phyloP scores from a whole-genome alignment of 2,888 invertebrate species.

The Callimorpha dominula region DNA sequence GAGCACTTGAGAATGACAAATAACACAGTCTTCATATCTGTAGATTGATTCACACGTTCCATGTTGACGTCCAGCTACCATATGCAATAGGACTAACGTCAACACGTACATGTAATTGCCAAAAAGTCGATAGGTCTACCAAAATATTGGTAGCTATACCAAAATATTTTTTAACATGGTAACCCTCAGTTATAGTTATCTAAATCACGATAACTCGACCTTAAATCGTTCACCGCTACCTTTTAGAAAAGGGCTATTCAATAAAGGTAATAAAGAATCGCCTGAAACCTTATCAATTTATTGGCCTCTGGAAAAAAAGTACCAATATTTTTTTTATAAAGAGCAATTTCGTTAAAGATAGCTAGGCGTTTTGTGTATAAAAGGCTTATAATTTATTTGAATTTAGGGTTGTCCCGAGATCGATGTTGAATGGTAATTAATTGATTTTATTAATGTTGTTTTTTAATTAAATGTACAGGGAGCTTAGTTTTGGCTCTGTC shows the following conservation, averaged over 20 bases:
- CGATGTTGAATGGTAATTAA: neutral
- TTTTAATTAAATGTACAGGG: neutral
- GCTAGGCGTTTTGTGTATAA: neutral
- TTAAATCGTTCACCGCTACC: constrained; percentile 7
- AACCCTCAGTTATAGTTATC: neutral
- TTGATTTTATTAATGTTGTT: neutral
- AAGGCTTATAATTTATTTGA: neutral
- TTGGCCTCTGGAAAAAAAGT: constrained; percentile 1
- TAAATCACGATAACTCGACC: constrained; percentile 4
- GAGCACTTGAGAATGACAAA: too few species aligned
- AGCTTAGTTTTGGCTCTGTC: too few species aligned
- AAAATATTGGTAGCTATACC: neutral
- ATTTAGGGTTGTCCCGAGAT: neutral
- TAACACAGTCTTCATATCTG: too few species aligned
- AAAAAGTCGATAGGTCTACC: too few species aligned
- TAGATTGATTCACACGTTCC: too few species aligned
- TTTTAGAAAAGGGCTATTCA: neutral
- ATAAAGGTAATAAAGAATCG: constrained; percentile 7
- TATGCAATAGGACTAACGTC: too few species aligned
- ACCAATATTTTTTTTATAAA: neutral
- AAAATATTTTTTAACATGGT: neutral
- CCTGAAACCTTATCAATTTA: constrained; percentile 11
- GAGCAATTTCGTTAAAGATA: neutral
- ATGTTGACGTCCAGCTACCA: too few species aligned
- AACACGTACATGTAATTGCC: too few species aligned